Evolutionary conservation across 2,888 invertebrate species (phyloP), one percentile per base, ranked within the genome.

Genomic region (Macropis europaea): DNA sequence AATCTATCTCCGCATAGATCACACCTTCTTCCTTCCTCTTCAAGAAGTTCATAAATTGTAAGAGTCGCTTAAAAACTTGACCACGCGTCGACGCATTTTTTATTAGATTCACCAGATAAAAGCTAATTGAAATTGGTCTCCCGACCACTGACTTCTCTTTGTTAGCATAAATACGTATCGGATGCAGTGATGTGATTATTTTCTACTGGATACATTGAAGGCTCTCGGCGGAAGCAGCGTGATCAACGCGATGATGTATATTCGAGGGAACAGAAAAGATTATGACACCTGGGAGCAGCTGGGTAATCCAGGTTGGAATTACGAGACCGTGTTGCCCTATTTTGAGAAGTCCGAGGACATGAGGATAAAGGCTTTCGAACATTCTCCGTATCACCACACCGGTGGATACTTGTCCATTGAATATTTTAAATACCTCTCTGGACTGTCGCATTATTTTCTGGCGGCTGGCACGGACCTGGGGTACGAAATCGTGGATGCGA

Each of bases 181-280:
- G n/a, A n/a, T 22, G 2, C 17, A 24, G 34, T 17, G 4, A 52
- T 9, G n/a, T 9, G 7, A 36, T 45, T 3, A 42, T 42, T 4
- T 13, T 40, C 0, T n/a, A n/a, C n/a, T n/a, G n/a, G n/a, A n/a
- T n/a, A n/a, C n/a, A n/a, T n/a, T n/a, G n/a, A 19, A 79, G 71
- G 82, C 67, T 0, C 76, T 87, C 1, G 93, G 93, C 0, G 97
- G 97, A 0, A 94, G 94, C 11, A 96, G 96, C 83, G 95, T 95
- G 0, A 90, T 97, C 2, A 97, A 97, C 87, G 97, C 97, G 15
- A 97, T 98, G 97, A 91, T 96, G 66, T 97, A 97, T 84, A 91
- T 97, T 0, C 91, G 97, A 57, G 97, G 97, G 0, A 97, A 97
- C 86, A 93, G 92, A 53, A 92, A 91, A 2, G 97, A 97, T 87